A percentile compares a stretch with the other conserved stretches of the same genome.
phyloP scores from a whole-genome alignment of 2,797 vertebrate species.

The Liparis tanakae region DNA sequence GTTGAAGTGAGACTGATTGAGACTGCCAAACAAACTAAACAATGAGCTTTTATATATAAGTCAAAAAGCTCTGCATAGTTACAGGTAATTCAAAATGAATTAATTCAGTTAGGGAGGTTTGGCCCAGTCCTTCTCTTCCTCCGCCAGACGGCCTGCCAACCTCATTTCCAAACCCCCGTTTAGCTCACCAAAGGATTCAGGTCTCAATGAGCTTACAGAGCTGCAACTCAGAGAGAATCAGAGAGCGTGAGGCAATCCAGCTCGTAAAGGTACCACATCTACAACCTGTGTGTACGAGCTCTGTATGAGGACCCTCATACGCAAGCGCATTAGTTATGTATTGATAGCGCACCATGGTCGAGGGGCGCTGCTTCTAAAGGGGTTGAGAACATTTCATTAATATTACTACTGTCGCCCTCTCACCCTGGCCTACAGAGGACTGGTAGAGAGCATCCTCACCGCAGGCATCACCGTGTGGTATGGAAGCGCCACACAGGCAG shows the following conservation, averaged over 20 bases:
- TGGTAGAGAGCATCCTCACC: no score
- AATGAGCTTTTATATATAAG: not conserved
- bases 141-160: not conserved
- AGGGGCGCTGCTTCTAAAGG: constrained; percentile 13
- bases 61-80: not conserved
- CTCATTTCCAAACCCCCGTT: not conserved
- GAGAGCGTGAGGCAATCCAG: not conserved
- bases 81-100: not conserved
- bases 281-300: not conserved
- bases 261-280: not conserved
- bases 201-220: not conserved
- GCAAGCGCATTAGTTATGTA: not conserved
- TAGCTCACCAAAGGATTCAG: not conserved
- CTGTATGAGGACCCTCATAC: not conserved
- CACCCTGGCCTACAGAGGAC: no score
- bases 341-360: not conserved
- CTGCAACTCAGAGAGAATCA: not conserved
- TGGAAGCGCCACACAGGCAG: no score
- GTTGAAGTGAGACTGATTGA: not conserved
- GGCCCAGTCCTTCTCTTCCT: not conserved
- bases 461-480: no score
- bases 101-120: not conserved
- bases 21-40: not conserved
- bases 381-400: constrained; percentile 4
- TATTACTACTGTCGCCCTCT: no score